Evolutionary conservation across 2,113 vertebrate genomes (phyloP).

Genomic region (Penelope pileata): DNA sequence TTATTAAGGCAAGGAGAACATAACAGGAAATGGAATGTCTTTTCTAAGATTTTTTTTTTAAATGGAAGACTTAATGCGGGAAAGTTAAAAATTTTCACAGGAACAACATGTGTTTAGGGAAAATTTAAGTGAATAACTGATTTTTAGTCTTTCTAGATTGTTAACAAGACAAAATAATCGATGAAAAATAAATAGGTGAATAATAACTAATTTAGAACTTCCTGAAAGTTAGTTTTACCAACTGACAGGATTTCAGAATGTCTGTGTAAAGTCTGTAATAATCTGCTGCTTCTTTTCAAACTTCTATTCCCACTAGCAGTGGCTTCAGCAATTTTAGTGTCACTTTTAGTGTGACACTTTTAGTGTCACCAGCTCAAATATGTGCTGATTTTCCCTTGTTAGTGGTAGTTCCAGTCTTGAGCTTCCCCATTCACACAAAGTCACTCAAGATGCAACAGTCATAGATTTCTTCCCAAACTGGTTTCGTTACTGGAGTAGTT

Average conservation of each 20-base stretch:
- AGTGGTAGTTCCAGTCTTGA: not conserved
- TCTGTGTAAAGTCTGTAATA: not conserved
- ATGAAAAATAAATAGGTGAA: not conserved
- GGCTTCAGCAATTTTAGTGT: not conserved
- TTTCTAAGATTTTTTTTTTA: not conserved
- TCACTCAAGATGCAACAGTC: not conserved
- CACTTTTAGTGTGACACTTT: not conserved
- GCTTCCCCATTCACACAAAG: not conserved
- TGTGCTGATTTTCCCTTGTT: not conserved
- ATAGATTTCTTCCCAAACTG: not conserved
- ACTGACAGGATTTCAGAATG: not conserved
- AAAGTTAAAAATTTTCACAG: not conserved
- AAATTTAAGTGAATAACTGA: not conserved
- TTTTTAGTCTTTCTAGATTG: not conserved
- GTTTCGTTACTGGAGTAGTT: not conserved
- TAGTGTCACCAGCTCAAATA: not conserved
- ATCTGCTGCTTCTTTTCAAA: not conserved
- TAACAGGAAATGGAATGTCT: not conserved
- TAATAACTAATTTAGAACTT: not conserved
- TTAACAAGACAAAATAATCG: not conserved
- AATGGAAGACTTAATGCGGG: not conserved
- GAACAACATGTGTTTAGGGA: not conserved
- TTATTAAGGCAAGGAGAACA: too few species aligned
- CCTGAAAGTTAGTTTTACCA: not conserved
- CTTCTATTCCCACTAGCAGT: not conserved